Evolutionary conservation across 2,888 invertebrate genomes (phyloP), one percentile per base, ranked within the genome.

Genomic region (Julus scandinavius): DNA sequence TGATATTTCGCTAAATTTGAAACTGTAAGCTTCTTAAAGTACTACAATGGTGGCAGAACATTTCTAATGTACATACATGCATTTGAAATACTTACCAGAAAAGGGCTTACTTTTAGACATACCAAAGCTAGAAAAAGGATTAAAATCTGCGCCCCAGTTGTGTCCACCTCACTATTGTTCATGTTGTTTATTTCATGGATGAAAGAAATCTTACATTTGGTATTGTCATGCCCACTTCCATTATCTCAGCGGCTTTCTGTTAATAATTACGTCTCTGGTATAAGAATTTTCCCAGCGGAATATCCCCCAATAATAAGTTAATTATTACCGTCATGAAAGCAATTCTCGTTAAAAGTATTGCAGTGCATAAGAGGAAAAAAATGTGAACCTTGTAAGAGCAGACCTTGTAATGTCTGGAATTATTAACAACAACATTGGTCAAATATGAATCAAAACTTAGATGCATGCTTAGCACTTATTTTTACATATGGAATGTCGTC

Each of bases 321-420:
- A 80, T 80, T 80, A 80, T 80, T 80, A 29, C 29, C 80, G 29
- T 38, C 80, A 38, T 80, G 80, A 80, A 80, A 80, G 80, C 80
- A 38, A 38, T 80, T 80, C 80, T 29, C 80, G 38, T 80, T 15
- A 80, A 29, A 2, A 13, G 7, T 29, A 80, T 13, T 80, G 38
- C 13, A 38, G 15, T 45, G 2, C 45, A 38, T 13, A 9, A 13
- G 15, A 38, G 29, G 29, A 2, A 80, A 80, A 80, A 80, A 80
- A 80, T 80, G 29, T 7, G 5, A 80, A 38, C 80, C 80, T 80
- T 80, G 80, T 80, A 80, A 1, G 80, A 80, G 15, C 29, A 80
- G 80, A 80, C 80, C 80, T 80, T 80, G 80, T 80, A 80, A 80
- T 29, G 80, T 80, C 80, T 80, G 80, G 80, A 38, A 80, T 29